Base-by-base conservation (phyloP, 2,113 vertebrate genomes). In the Cygnus atratus region DNA sequence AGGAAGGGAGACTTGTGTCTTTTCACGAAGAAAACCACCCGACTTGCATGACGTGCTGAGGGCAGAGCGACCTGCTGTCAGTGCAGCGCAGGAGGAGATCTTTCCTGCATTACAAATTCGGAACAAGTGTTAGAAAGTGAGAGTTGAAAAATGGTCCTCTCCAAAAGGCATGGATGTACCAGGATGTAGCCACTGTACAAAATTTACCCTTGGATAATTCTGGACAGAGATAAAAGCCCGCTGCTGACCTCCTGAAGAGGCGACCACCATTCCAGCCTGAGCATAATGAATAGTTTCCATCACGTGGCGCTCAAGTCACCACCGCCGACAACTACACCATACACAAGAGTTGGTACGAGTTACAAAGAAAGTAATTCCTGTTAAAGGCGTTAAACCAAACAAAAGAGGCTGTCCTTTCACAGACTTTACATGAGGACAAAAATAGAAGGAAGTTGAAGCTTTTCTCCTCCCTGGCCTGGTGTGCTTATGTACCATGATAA, bases 401-500 rank as follows among this genome's bases (percentile, higher is more conserved):
- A 97, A 98, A 98, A 97, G 97, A 96, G 97, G 97, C 94, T 97
- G 97, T 98, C 97, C 98, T 97, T 95, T 97, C 95, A 97, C 97
- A 97, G 98, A 98, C 97, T 95, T 95, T 94, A 86, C 93, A 94
- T 94, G 95, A 98, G 97, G 97, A 96, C 82, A 88, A 76, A 96
- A 90, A 81, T 7, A 95, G 95, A 98, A 95, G 94, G 92, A 97
- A 97, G 96, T 93, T 94, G 87, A 97, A 92, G 95, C 98, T 98
- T 98, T 98, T 98, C 96, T 97, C 62, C 74, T 10, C 77, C 82
- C 81, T 15, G 43, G 92, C 95, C 96, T 97, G 97, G 97, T 98
- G 97, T 98, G 98, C 98, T 99, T 98, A 98, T 98, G 97, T 98
- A 97, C 98, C 98, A 98, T 98, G 98, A 98, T 98, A 98, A 98